A percentile compares a stretch with the other conserved stretches of the same genome.
Conservation (phyloP, 1,140 invertebrate species). For the Lasioglossum albipes region DNA sequence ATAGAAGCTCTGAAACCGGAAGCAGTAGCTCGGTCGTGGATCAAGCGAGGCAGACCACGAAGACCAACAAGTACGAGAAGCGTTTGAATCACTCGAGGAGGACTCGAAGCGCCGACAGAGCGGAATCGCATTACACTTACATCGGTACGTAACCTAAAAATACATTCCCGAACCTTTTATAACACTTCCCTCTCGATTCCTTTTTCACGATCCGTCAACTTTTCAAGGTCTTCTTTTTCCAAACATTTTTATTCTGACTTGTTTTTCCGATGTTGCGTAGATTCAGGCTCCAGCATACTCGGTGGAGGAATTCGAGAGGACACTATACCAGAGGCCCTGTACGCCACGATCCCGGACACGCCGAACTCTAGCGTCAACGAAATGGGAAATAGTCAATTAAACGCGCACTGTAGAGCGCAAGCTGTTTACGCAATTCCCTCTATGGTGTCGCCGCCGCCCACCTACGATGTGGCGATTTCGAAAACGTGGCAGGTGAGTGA, state of each 20-base stretch:
- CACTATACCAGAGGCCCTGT: constrained; percentile 71
- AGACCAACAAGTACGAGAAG: constrained; percentile 69
- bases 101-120: constrained; percentile 74
- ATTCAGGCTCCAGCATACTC: constrained; percentile 73
- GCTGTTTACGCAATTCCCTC: constrained; percentile 74
- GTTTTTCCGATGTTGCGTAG: constrained; percentile 47
- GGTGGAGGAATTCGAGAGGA: constrained; percentile 68
- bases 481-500: constrained; percentile 76
- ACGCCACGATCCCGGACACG: constrained; percentile 71
- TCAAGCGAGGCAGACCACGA: constrained; percentile 53
- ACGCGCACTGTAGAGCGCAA: constrained; percentile 67
- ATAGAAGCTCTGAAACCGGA: constrained; percentile 62
- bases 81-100: constrained; percentile 72
- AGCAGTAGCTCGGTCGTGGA: constrained; percentile 70
- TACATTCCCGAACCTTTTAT: neutral
- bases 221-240: no score
- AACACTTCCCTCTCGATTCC: no score
- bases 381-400: constrained; percentile 62
- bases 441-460: constrained; percentile 78
- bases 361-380: constrained; percentile 46
- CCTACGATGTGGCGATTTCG: constrained; percentile 76
- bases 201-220: no score
- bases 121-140: constrained; percentile 77
- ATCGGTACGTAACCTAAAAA: constrained; percentile 67
- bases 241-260: no score